phyloP scores from a whole-genome alignment of 2,797 vertebrate genomes.

The Emydoidea blandingii region DNA sequence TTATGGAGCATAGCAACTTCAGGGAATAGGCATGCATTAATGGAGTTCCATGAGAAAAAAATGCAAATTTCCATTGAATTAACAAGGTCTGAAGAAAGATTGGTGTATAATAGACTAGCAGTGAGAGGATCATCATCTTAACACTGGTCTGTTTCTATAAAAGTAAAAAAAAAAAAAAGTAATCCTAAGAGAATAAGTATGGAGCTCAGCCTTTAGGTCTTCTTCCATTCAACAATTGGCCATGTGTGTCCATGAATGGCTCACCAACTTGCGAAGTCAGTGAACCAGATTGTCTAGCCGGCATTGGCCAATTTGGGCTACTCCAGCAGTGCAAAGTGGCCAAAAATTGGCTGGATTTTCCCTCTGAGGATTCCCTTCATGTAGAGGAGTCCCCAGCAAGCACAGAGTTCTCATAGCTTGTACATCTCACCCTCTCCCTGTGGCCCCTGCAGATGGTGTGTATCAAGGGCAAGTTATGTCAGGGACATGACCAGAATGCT shows the following conservation, averaged over 20 bases:
- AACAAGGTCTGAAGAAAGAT: background rate
- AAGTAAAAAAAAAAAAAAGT: background rate
- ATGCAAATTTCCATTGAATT: background rate
- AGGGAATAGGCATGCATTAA: background rate
- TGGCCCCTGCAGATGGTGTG: background rate
- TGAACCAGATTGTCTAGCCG: background rate
- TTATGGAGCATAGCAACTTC: background rate
- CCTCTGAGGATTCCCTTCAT: background rate
- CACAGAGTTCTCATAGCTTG: background rate
- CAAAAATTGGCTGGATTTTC: background rate
- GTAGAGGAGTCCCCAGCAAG: accelerated
- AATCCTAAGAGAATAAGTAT: background rate
- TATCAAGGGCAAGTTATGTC: background rate
- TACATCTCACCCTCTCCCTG: background rate
- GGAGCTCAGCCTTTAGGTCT: background rate
- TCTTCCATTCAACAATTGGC: background rate
- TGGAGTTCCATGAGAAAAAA: background rate
- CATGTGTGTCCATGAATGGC: accelerated
- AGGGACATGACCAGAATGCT: background rate
- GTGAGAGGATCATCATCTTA: background rate
- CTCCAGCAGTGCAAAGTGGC: too few relatives aligned
- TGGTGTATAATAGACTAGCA: background rate
- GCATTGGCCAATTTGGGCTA: background rate
- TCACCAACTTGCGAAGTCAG: background rate
- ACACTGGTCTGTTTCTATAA: background rate